These are phyloP conservation scores for Gorsachius magnificus DNA, from an alignment of 2,797 vertebrate genomes.

Conservation along the genomic window DNA sequence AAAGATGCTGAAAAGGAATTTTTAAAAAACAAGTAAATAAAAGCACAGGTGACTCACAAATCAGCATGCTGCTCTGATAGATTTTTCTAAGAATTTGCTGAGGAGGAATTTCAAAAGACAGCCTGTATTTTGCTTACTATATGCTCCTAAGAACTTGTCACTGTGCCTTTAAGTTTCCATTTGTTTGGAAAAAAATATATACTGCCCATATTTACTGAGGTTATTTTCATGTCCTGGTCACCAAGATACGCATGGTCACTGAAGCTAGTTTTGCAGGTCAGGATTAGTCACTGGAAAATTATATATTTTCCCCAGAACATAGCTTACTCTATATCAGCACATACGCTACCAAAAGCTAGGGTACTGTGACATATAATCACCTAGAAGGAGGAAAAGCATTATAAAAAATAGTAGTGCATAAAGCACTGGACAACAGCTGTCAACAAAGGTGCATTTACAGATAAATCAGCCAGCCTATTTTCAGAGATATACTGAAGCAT, in stretches of 20 bases:
- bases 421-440: slow-evolving; percentile 39
- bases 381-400: background rate
- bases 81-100: background rate
- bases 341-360: background rate
- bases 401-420: slow-evolving; percentile 30
- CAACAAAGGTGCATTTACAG: slow-evolving; percentile 45
- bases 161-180: background rate
- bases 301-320: background rate
- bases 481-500: background rate
- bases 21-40: background rate
- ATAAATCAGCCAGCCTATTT: slow-evolving; percentile 44
- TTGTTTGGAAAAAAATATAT: background rate
- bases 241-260: background rate
- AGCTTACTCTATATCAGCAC: background rate
- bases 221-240: background rate
- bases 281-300: background rate
- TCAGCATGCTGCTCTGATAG: background rate
- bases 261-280: background rate
- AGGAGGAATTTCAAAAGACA: background rate
- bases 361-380: background rate
- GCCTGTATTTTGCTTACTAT: background rate
- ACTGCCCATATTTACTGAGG: background rate
- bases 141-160: background rate
- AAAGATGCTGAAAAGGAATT: background rate
- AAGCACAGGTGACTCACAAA: background rate